These are phyloP conservation scores for Tenthredo notha DNA, from an alignment of 2,888 invertebrate genomes.

Conservation along the genomic window DNA sequence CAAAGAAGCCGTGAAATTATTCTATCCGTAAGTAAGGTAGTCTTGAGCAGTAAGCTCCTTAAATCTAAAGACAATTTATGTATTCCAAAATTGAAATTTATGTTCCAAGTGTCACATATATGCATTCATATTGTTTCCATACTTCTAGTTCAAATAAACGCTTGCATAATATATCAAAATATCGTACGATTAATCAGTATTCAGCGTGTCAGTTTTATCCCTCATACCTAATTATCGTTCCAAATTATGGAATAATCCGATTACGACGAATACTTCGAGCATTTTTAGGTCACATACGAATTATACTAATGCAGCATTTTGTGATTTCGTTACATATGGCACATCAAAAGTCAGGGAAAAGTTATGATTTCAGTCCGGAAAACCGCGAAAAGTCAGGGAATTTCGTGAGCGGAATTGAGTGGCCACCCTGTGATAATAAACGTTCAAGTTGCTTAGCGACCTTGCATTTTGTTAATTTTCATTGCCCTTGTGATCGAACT, in stretches of 20 bases:
- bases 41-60: too few species aligned
- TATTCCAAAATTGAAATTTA: not conserved
- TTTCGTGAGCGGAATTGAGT: conserved; percentile 25
- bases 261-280: too few species aligned
- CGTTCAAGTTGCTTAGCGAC: too few species aligned
- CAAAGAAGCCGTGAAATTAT: too few species aligned
- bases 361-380: conserved; percentile 20
- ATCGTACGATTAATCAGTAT: too few species aligned
- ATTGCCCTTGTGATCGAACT: too few species aligned
- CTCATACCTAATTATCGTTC: too few species aligned
- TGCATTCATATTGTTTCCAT: not conserved
- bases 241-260: too few species aligned
- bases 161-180: conserved; percentile 8
- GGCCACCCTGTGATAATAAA: conserved; percentile 47
- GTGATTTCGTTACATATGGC: not conserved
- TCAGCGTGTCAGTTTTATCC: too few species aligned
- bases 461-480: too few species aligned
- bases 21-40: too few species aligned
- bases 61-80: not conserved
- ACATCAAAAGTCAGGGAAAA: conserved; percentile 37
- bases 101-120: not conserved
- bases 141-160: not conserved
- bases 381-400: conserved; percentile 41
- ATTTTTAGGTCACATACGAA: too few species aligned
- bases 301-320: not conserved